Conservation (phyloP, 2,888 invertebrate genomes). For the Eucera pruinosa region DNA sequence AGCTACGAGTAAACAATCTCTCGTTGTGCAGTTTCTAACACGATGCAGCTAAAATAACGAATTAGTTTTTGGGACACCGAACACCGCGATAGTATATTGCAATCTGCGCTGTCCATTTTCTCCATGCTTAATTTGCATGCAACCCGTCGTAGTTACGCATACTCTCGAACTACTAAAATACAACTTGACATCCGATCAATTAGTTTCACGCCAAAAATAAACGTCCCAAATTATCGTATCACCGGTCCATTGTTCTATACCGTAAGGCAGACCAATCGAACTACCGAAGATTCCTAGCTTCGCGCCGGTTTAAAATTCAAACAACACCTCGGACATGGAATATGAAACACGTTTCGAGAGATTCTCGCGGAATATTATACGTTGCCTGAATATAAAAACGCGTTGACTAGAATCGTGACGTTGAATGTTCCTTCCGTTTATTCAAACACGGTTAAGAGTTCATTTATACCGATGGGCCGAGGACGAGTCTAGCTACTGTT, state of each 20-base stretch:
- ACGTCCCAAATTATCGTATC: not conserved
- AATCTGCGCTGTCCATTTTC: not conserved
- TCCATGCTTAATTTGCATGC: constrained; percentile 1
- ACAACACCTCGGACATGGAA: constrained; percentile 12
- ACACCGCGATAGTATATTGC: not conserved
- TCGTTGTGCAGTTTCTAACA: not conserved
- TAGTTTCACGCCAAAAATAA: not conserved
- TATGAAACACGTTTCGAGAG: constrained; percentile 12
- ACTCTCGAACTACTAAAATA: not conserved
- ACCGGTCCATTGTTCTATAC: not conserved
- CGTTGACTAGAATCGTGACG: not conserved
- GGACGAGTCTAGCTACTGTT: too few relatives aligned
- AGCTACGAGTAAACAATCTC: constrained; percentile 9
- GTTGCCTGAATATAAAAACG: constrained; percentile 13
- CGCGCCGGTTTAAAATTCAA: constrained; percentile 15
- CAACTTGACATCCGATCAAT: not conserved
- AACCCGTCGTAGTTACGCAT: not conserved
- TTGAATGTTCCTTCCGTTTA: too few relatives aligned
- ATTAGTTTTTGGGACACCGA: constrained; percentile 3
- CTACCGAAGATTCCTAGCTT: constrained; percentile 9
- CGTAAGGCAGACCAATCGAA: not conserved
- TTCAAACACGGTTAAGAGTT: too few relatives aligned
- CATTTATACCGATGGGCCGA: too few relatives aligned
- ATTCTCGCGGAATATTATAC: constrained; percentile 11
- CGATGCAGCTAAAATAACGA: not conserved